Base-by-base conservation (phyloP, 2,797 vertebrate species). In the Sparidentex hasta region DNA sequence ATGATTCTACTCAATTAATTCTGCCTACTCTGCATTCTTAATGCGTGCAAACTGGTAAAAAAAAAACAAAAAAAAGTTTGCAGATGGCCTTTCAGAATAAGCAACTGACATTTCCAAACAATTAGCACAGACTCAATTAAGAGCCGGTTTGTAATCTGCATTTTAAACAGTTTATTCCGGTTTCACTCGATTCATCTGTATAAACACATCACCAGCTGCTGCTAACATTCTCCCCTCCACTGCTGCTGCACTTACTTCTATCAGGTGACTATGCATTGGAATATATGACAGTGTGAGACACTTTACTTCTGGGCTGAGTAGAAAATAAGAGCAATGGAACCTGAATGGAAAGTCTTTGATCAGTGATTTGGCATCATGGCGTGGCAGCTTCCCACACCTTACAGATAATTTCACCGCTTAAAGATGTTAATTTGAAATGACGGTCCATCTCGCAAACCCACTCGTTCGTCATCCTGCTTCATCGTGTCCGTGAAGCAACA, bases 401-500 rank as follows among this genome's bases (percentile, higher is more conserved):
- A 7, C 7, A 11, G 13, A 11, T n/a, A 14, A 20, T 44, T 66
- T 41, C 48, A 25, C 17, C 21, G 33, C 21, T 68, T 11, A 1
- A 23, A 25, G 27, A 61, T 46, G 71, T 72, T 72, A 16, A 51
- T 76, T 62, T 64, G 47, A 79, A 43, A 59, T 63, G 18, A 69
- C 18, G 12, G 62, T 68, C 65, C 54, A 46, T 54, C 59, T 43
- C 54, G 51, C 20, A 7, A 58, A 6, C 59, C 51, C 72, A 59
- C 43, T 47, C 74, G 50, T 65, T 59, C 46, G 38, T 74, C 64
- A 70, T 12, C 14, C 46, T 58, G 76, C 78, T 63, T 72, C 64
- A 55, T 84, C 76, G 74, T 87, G 64, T 82, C 77, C 72, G 67
- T 16, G 59, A 78, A 89, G 76, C 81, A 81, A 78, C 83, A 78